phyloP scores from a whole-genome alignment of 2,113 vertebrate genomes.

The Xenus cinereus region DNA sequence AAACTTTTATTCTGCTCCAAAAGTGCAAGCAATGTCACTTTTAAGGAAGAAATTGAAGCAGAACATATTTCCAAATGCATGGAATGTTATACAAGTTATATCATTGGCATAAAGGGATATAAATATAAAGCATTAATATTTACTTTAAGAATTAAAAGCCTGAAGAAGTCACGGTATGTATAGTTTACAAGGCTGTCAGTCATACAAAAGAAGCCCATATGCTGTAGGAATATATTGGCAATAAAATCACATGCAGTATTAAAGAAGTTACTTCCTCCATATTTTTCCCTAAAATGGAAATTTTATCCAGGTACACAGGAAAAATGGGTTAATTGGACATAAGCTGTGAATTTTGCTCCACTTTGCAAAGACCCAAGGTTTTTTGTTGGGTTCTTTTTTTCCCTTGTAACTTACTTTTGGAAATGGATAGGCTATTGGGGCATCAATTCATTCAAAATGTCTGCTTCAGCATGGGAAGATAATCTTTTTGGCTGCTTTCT shows the following conservation, averaged over 20 bases:
- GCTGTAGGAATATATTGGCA: not conserved
- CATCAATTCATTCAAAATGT: not conserved
- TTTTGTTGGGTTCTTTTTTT: not conserved
- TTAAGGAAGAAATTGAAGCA: not conserved
- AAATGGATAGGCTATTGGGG: not conserved
- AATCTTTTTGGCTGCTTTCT: not conserved
- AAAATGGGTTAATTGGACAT: not conserved
- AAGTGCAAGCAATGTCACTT: not conserved
- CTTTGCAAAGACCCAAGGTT: fast-evolving
- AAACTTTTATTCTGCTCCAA: not conserved
- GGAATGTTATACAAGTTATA: not conserved
- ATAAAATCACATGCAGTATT: not conserved
- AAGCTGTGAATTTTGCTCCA: not conserved
- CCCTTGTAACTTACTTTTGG: not conserved
- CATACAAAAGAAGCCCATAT: not conserved
- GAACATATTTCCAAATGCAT: not conserved
- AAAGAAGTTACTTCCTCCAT: not conserved
- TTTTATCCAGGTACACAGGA: not conserved
- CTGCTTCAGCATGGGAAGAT: not conserved
- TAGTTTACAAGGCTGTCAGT: not conserved
- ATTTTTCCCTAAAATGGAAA: not conserved
- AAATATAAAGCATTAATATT: not conserved
- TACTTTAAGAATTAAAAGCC: not conserved
- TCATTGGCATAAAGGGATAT: not conserved
- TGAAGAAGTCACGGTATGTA: not conserved